phyloP scores from a whole-genome alignment of 1,140 invertebrate genomes.

The Pararge aegeria region DNA sequence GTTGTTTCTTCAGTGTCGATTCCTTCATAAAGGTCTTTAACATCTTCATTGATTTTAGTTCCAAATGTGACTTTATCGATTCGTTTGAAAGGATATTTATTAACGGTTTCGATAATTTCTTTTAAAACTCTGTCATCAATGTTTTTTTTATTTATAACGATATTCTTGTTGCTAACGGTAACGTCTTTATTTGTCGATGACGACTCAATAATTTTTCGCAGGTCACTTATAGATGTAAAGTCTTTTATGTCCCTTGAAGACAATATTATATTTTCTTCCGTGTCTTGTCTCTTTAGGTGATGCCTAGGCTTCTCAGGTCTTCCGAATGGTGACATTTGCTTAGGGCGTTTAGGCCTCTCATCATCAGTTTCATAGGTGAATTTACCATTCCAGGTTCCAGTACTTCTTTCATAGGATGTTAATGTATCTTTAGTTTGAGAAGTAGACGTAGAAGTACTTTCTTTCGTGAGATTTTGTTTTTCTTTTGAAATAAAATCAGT shows the following conservation, averaged over 20 bases:
- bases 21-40: conserved; percentile 74
- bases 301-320: conserved; percentile 65
- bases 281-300: conserved; percentile 71
- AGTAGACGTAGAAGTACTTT: conserved; percentile 44
- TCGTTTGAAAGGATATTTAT: conserved; percentile 72
- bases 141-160: conserved; percentile 66
- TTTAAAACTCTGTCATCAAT: conserved; percentile 70
- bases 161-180: conserved; percentile 71
- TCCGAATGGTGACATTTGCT: conserved; percentile 69
- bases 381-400: conserved; percentile 73
- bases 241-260: conserved; percentile 74
- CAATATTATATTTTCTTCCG: conserved; percentile 72
- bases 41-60: conserved; percentile 72
- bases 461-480: conserved; percentile 58
- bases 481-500: conserved; percentile 61
- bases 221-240: conserved; percentile 71
- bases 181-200: conserved; percentile 65
- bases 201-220: conserved; percentile 68
- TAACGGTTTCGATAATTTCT: conserved; percentile 73
- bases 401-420: conserved; percentile 70
- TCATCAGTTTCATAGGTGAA: conserved; percentile 70
- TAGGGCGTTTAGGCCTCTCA: conserved; percentile 61
- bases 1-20: conserved; percentile 66
- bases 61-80: conserved; percentile 72
- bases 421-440: conserved; percentile 65